Conservation (phyloP, 64 coral and sea anemone species). For the Pocillopora damicornis region DNA sequence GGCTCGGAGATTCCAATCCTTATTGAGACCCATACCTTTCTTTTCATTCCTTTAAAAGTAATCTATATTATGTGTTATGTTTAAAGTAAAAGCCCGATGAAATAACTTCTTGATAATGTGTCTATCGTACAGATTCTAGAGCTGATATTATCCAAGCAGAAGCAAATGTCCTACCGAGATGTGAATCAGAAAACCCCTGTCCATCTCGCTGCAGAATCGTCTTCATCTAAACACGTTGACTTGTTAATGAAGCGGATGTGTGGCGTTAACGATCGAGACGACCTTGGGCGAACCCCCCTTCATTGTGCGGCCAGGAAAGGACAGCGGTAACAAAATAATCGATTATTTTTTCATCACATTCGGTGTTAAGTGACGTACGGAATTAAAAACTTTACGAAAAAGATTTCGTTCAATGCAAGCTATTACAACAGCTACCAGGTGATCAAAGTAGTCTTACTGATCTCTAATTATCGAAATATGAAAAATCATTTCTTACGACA, state of each 20-base stretch:
- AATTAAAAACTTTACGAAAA: too few relatives aligned
- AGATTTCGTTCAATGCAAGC: too few relatives aligned
- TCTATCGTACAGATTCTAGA: slow-evolving; percentile 57
- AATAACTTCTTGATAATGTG: neutral
- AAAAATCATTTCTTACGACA: too few relatives aligned
- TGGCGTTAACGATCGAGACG: slow-evolving; percentile 66
- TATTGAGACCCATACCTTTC: neutral
- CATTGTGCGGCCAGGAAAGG: slow-evolving; percentile 76
- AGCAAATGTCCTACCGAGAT: slow-evolving; percentile 36
- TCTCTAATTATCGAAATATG: too few relatives aligned
- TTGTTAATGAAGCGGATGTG: slow-evolving; percentile 24
- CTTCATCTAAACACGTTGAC: slow-evolving; percentile 57
- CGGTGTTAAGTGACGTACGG: too few relatives aligned
- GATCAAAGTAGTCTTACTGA: too few relatives aligned
- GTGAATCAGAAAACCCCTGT: slow-evolving; percentile 77
- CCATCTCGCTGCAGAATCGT: slow-evolving; percentile 57
- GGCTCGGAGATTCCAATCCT: too few relatives aligned
- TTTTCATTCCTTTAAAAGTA: neutral
- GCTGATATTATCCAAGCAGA: slow-evolving; percentile 65
- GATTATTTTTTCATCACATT: too few relatives aligned
- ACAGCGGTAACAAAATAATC: slow-evolving; percentile 42
- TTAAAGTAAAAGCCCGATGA: too few relatives aligned
- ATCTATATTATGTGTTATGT: too few relatives aligned
- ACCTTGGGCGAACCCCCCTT: slow-evolving; percentile 53
- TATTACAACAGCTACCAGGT: too few relatives aligned